These are phyloP conservation scores for Stigmatopora nigra DNA, from an alignment of 2,113 vertebrate genomes.

Conservation along the genomic window DNA sequence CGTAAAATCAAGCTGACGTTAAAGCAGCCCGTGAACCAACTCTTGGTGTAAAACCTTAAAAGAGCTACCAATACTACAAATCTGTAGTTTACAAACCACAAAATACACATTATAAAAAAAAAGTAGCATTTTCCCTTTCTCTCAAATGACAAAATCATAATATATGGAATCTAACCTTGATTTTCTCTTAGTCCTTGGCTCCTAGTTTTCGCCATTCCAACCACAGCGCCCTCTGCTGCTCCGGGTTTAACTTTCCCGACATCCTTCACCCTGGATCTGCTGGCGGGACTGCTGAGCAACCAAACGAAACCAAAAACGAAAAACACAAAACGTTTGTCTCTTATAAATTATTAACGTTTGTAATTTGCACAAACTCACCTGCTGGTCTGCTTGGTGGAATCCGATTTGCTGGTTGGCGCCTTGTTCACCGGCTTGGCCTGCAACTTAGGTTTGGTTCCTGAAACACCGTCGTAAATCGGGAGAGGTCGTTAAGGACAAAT, in stretches of 20 bases:
- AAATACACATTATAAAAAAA: too few species aligned
- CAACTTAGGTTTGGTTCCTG: constrained; percentile 63
- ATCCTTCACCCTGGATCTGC: constrained; percentile 69
- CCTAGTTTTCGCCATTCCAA: constrained; percentile 46
- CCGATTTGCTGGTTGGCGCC: constrained; percentile 54
- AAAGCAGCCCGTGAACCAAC: too few species aligned
- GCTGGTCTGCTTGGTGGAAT: constrained; percentile 54
- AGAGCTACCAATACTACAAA: too few species aligned
- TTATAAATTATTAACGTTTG: neutral
- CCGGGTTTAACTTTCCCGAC: constrained; percentile 62
- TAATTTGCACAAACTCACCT: constrained; percentile 52
- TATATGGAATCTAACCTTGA: constrained; percentile 70
- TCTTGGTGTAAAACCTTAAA: too few species aligned
- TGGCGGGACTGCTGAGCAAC: constrained; percentile 70
- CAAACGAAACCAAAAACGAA: neutral
- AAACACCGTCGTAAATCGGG: constrained; percentile 24
- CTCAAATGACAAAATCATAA: too few species aligned
- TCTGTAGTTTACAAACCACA: too few species aligned
- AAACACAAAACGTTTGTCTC: constrained; percentile 5
- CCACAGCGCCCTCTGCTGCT: constrained; percentile 68
- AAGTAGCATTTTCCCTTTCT: too few species aligned
- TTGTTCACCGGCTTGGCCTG: constrained; percentile 55
- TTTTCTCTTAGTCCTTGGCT: constrained; percentile 71
- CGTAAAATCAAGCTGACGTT: too few species aligned
- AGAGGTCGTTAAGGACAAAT: neutral